Percentiles rank a stretch among this genome's conserved stretches.
These are phyloP conservation scores for Capromys pilorides DNA, from an alignment of 2,797 vertebrate species.

Conservation along the genomic window DNA sequence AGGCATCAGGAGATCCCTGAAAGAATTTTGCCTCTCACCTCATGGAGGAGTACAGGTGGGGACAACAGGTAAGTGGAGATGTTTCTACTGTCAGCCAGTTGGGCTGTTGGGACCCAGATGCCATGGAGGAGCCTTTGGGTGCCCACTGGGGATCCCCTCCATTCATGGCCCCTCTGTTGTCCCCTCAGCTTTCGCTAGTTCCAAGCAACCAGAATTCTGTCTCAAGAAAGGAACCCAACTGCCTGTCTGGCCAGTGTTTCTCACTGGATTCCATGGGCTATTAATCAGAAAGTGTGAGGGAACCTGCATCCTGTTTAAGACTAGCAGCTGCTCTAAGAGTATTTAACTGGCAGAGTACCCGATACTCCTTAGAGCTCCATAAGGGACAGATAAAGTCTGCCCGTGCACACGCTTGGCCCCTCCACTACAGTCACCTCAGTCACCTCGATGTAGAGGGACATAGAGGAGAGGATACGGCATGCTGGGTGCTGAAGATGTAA, in stretches of 20 bases:
- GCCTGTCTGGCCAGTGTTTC: background rate
- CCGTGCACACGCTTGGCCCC: background rate
- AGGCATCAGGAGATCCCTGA: background rate
- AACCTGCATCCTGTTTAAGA: background rate
- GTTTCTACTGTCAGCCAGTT: background rate
- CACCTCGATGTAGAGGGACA: too few species aligned
- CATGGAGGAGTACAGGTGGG: background rate
- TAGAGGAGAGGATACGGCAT: background rate
- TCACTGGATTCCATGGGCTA: background rate
- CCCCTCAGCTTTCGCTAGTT: background rate
- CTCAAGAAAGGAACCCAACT: background rate
- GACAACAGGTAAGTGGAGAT: background rate
- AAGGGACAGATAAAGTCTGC: background rate
- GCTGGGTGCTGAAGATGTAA: background rate
- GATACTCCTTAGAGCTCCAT: background rate
- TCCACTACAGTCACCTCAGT: background rate
- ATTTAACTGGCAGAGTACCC: background rate
- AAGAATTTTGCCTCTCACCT: background rate
- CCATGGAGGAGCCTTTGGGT: background rate
- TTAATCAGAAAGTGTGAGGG: background rate
- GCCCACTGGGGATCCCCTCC: background rate
- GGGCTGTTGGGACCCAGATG: background rate
- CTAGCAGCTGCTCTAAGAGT: background rate
- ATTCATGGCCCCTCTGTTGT: background rate
- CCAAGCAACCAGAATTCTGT: background rate